Conservation (phyloP, 2,113 vertebrate genomes). For the Garra rufa region DNA sequence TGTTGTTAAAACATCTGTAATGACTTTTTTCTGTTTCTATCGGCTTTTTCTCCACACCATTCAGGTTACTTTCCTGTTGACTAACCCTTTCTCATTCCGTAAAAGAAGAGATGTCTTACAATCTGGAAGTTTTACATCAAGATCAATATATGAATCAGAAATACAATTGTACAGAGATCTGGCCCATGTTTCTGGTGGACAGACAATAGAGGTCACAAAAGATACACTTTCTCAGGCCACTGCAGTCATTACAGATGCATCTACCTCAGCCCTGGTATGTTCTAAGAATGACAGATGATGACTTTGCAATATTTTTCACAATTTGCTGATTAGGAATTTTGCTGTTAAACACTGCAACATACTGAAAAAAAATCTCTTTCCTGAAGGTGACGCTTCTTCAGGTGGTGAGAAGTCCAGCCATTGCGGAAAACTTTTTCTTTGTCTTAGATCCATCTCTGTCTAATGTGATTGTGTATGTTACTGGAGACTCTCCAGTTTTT, state of each 20-base stretch:
- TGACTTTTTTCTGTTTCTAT: not conserved
- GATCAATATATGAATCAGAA: not conserved
- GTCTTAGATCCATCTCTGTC: conserved; percentile 12
- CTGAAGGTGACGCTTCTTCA: conserved; percentile 37
- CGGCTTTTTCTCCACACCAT: not conserved
- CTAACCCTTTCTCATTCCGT: not conserved
- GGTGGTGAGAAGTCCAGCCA: not conserved
- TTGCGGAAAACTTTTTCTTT: conserved; percentile 22
- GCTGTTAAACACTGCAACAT: not conserved
- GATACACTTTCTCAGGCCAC: not conserved
- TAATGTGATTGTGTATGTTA: conserved; percentile 30
- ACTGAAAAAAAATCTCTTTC: not conserved
- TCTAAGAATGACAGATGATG: not conserved
- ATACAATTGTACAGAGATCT: conserved; percentile 29
- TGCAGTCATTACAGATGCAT: not conserved
- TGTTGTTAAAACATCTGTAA: not conserved
- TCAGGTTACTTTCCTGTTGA: conserved; percentile 4
- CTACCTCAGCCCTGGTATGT: not conserved
- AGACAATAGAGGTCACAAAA: conserved; percentile 7
- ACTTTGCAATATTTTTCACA: not conserved
- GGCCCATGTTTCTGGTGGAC: not conserved
- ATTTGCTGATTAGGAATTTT: not conserved
- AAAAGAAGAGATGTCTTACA: not conserved
- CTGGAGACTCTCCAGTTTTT: conserved; percentile 27
- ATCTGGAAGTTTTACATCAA: not conserved